A percentile compares a stretch with the other conserved stretches of the same genome.
Conservation (phyloP, 2,888 invertebrate species). For the Andrena chrysosceles region DNA sequence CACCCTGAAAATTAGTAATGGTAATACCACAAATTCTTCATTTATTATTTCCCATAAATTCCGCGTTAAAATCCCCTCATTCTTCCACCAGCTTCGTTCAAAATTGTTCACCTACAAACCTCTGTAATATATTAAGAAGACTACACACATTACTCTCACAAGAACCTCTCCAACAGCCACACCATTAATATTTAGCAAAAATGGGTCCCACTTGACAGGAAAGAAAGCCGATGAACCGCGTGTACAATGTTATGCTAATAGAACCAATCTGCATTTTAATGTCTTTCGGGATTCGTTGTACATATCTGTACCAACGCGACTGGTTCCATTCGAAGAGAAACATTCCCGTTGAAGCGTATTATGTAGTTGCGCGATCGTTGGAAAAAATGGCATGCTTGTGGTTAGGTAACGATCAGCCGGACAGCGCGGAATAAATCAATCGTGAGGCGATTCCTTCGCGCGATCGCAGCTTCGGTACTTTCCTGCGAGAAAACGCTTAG, state of each 20-base stretch:
- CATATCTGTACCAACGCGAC: background rate
- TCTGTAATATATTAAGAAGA: too few relatives aligned
- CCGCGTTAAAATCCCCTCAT: too few relatives aligned
- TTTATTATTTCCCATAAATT: too few relatives aligned
- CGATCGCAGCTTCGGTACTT: background rate
- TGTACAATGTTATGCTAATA: conserved; percentile 2
- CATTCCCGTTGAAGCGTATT: too few relatives aligned
- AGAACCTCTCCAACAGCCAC: too few relatives aligned
- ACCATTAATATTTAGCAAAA: too few relatives aligned
- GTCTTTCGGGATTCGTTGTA: background rate
- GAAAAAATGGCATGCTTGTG: background rate
- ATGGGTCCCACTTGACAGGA: too few relatives aligned
- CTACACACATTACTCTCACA: too few relatives aligned
- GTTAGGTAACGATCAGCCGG: conserved; percentile 1
- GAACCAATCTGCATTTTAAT: conserved; percentile 2
- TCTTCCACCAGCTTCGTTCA: too few relatives aligned
- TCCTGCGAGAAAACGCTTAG: background rate
- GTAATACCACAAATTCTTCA: too few relatives aligned
- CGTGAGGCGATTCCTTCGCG: background rate
- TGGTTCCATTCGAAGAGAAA: background rate
- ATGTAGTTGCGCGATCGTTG: background rate
- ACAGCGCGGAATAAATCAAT: conserved; percentile 22
- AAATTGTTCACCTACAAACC: too few relatives aligned
- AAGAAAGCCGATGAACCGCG: background rate
- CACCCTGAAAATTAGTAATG: too few relatives aligned